Conservation (phyloP, 2,797 vertebrate species). For the Podargus strigoides region DNA sequence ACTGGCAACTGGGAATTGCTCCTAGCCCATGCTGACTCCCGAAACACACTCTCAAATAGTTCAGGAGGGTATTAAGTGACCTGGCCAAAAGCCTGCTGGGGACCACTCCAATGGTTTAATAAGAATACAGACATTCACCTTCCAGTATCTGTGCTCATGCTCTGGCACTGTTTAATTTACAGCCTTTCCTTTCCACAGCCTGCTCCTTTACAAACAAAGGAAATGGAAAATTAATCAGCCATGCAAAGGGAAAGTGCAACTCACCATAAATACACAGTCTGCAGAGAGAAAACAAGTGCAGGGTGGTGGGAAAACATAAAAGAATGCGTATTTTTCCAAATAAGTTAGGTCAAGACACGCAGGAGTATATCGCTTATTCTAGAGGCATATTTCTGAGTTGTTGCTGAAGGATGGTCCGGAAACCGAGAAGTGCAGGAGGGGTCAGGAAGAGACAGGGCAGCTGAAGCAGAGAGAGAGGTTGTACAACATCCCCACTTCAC, state of each 20-base stretch:
- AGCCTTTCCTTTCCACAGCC: background rate
- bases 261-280: background rate
- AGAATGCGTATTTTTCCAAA: background rate
- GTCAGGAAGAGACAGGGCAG: background rate
- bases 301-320: constrained; percentile 1
- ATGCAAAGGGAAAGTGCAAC: constrained; percentile 1
- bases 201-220: constrained; percentile 44
- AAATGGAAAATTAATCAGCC: constrained; percentile 48
- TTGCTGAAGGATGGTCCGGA: background rate
- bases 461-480: background rate
- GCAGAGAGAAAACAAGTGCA: constrained; percentile 3
- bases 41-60: background rate
- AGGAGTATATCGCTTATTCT: background rate
- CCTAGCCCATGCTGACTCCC: background rate
- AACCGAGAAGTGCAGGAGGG: background rate
- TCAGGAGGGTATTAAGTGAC: background rate
- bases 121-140: background rate
- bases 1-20: constrained; percentile 2
- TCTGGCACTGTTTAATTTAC: background rate
- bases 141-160: background rate
- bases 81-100: background rate
- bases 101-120: background rate
- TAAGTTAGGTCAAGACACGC: background rate
- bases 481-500: background rate
- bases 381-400: background rate